Conservation (phyloP, 2,113 vertebrate genomes). For the Anarhynchus alexandrinus region DNA sequence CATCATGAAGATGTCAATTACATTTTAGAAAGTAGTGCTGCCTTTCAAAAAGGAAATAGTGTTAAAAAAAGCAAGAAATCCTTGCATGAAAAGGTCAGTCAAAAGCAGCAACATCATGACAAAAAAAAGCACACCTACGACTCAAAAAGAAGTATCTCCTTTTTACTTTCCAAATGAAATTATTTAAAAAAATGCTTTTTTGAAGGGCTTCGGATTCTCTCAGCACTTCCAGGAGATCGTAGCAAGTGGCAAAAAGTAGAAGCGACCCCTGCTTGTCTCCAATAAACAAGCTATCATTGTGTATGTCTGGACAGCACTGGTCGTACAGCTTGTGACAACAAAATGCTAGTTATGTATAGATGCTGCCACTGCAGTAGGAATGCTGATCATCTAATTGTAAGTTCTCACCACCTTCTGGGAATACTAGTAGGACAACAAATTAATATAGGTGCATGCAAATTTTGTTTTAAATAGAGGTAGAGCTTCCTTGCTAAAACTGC, state of each 20-base stretch:
- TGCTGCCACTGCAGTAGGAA: not conserved
- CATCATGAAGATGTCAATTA: not conserved
- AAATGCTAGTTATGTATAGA: not conserved
- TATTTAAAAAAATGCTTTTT: not conserved
- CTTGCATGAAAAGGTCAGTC: not conserved
- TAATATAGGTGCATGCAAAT: fast-evolving
- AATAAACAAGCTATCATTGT: not conserved
- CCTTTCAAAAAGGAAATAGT: not conserved
- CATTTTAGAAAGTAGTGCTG: not conserved
- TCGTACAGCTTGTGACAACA: not conserved
- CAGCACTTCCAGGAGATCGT: not conserved
- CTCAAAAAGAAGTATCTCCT: not conserved
- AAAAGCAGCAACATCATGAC: not conserved
- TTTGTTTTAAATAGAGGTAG: not conserved
- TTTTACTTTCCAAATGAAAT: not conserved
- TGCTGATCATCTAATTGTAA: not conserved
- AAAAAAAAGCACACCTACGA: not conserved
- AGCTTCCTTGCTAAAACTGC: not conserved
- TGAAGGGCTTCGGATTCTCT: not conserved
- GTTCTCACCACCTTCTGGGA: not conserved
- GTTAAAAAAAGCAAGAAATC: not conserved
- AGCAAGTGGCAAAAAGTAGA: not conserved
- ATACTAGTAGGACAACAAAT: not conserved
- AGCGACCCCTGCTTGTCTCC: not conserved
- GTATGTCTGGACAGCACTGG: not conserved